Conservation (phyloP, 1,140 invertebrate genomes). For the Habropoda laboriosa region DNA sequence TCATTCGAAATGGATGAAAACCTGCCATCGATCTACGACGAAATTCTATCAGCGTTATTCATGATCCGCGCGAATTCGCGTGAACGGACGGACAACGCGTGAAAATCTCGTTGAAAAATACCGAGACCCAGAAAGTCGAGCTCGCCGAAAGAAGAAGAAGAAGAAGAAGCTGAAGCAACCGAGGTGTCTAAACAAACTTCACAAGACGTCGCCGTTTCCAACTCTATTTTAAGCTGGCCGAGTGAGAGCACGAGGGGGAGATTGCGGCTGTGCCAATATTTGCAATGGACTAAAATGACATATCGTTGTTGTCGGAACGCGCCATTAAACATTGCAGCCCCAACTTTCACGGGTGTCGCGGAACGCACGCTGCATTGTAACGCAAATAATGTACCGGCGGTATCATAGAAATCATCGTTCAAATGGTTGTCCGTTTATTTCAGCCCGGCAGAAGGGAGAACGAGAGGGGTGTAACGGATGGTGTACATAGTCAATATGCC, state of each 20-base stretch:
- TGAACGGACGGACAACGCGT: not conserved
- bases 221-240: constrained; percentile 34
- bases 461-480: not conserved
- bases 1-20: not conserved
- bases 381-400: constrained; percentile 27
- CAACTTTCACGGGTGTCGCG: constrained; percentile 11
- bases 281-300: constrained; percentile 44
- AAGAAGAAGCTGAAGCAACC: not conserved
- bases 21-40: not conserved
- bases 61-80: not conserved
- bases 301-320: constrained; percentile 46
- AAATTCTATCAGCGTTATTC: not conserved
- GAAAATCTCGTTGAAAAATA: not conserved
- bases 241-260: not conserved
- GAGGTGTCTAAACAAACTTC: constrained; percentile 25
- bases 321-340: constrained; percentile 37
- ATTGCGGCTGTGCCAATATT: constrained; percentile 35
- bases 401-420: constrained; percentile 25
- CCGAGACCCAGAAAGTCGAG: not conserved
- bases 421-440: constrained; percentile 7
- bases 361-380: constrained; percentile 21
- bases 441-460: not conserved
- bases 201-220: constrained; percentile 29
- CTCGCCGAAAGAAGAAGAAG: too few relatives aligned
- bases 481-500: not conserved